Percentiles rank a stretch among this genome's conserved stretches.
phyloP scores from a whole-genome alignment of 2,888 invertebrate species.

The Thecocarcelia acutangulata region DNA sequence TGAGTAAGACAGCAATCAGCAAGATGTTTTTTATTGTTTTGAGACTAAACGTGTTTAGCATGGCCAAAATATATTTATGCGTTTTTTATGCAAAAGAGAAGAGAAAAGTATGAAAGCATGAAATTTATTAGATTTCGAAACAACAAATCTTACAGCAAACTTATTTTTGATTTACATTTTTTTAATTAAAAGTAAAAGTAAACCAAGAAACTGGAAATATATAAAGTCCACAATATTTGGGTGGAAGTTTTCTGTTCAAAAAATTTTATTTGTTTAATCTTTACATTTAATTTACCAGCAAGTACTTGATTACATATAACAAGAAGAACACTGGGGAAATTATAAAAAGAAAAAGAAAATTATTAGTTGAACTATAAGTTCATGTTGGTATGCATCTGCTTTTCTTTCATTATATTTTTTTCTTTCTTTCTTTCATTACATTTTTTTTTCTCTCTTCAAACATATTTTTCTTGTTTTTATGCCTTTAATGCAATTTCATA shows the following conservation, averaged over 20 bases:
- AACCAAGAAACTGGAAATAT: neutral
- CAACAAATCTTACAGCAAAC: neutral
- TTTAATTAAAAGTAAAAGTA: constrained; percentile 45
- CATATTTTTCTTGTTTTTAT: constrained; percentile 13
- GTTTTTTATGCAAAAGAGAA: neutral
- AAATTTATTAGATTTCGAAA: constrained; percentile 35
- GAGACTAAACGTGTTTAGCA: constrained; percentile 59
- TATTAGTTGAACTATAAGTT: constrained; percentile 60
- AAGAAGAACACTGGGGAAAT: constrained; percentile 12
- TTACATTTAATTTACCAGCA: neutral
- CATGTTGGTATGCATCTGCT: constrained; percentile 61
- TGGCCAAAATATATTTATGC: constrained; percentile 48
- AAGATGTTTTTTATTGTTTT: constrained; percentile 23
- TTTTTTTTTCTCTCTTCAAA: neutral
- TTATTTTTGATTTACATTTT: neutral
- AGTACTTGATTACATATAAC: neutral
- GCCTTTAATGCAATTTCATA: constrained; percentile 21
- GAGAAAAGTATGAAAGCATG: neutral
- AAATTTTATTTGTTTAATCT: neutral
- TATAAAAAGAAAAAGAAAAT: constrained; percentile 24
- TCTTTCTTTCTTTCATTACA: neutral
- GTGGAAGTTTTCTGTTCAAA: neutral
- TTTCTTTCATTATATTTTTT: neutral
- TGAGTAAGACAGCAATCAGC: constrained; percentile 39
- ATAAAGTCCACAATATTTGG: too few relatives aligned